phyloP scores from a whole-genome alignment of 2,888 invertebrate species.

The Reticulitermes lucifugus region DNA sequence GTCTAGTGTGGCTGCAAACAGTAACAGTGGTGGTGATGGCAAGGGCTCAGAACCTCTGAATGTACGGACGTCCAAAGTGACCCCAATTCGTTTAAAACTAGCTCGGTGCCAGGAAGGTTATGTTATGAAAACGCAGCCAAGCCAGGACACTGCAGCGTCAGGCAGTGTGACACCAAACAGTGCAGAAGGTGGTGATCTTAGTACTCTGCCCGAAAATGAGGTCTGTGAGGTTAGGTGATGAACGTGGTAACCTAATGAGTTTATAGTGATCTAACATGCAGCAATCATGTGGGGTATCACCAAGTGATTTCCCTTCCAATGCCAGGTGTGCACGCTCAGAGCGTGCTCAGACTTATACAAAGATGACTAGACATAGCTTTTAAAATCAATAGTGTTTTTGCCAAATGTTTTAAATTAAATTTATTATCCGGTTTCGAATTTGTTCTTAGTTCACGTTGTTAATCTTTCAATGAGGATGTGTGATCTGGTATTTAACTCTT shows the following conservation, averaged over 20 bases:
- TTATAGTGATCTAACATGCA: slow-evolving; percentile 59
- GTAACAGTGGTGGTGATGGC: slow-evolving; percentile 44
- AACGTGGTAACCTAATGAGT: slow-evolving; percentile 55
- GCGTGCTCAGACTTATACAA: slow-evolving; percentile 57
- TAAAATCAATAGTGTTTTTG: slow-evolving; percentile 49
- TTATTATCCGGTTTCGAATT: slow-evolving; percentile 47
- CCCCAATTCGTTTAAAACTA: slow-evolving; percentile 86
- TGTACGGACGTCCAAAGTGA: slow-evolving; percentile 75
- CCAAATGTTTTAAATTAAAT: slow-evolving; percentile 51
- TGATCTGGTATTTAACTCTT: slow-evolving; percentile 54
- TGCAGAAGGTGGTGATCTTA: slow-evolving; percentile 46
- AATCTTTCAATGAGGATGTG: slow-evolving; percentile 50
- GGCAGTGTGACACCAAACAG: slow-evolving; percentile 40
- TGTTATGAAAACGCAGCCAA: slow-evolving; percentile 62
- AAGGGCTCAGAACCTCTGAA: slow-evolving; percentile 65
- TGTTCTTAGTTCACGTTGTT: slow-evolving; percentile 48
- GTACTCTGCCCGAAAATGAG: slow-evolving; percentile 75
- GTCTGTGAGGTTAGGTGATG: slow-evolving; percentile 92
- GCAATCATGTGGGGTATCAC: slow-evolving; percentile 42
- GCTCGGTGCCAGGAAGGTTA: slow-evolving; percentile 84
- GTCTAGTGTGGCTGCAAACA: slow-evolving; percentile 41
- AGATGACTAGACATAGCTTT: slow-evolving; percentile 57
- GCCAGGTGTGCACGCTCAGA: slow-evolving; percentile 45
- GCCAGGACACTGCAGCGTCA: slow-evolving; percentile 18
- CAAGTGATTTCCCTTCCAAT: slow-evolving; percentile 47